Evolutionary conservation across 2,113 vertebrate genomes (phyloP).

Genomic region (Poecile atricapillus): DNA sequence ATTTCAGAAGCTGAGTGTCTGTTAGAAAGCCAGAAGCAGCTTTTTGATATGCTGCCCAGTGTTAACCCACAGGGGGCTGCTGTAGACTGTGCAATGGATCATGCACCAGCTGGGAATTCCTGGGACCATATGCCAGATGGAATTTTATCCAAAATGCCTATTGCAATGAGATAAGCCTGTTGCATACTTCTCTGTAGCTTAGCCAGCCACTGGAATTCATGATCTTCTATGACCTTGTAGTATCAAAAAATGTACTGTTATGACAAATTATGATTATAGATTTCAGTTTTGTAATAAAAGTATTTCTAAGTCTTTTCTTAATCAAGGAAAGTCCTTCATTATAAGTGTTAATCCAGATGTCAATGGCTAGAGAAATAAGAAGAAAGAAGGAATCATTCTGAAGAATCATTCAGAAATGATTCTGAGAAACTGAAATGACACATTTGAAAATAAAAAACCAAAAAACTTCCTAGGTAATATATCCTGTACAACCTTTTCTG

Average conservation of each 20-base stretch:
- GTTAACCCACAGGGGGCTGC: constrained; percentile 6
- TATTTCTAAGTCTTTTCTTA: neutral
- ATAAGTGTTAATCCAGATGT: neutral
- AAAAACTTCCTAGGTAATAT: neutral
- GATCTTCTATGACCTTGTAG: neutral
- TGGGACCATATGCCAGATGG: neutral
- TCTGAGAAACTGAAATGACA: neutral
- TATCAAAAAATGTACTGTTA: neutral
- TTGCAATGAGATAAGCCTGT: neutral
- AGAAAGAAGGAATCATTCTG: neutral
- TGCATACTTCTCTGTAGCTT: neutral
- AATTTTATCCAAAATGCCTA: neutral
- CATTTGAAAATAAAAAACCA: neutral
- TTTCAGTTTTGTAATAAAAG: neutral
- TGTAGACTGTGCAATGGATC: constrained; percentile 15
- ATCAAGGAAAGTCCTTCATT: neutral
- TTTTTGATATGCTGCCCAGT: constrained; percentile 24
- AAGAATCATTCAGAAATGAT: neutral
- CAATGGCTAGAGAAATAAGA: neutral
- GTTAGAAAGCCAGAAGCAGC: neutral
- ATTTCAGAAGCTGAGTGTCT: neutral
- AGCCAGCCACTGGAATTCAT: neutral
- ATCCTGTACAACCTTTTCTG: neutral
- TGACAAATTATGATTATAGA: neutral
- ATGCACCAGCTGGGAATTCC: constrained; percentile 18